Evolutionary conservation across 2,113 vertebrate genomes (phyloP), one percentile per base, ranked within the genome.

Genomic region (Nyctereutes procyonoides): DNA sequence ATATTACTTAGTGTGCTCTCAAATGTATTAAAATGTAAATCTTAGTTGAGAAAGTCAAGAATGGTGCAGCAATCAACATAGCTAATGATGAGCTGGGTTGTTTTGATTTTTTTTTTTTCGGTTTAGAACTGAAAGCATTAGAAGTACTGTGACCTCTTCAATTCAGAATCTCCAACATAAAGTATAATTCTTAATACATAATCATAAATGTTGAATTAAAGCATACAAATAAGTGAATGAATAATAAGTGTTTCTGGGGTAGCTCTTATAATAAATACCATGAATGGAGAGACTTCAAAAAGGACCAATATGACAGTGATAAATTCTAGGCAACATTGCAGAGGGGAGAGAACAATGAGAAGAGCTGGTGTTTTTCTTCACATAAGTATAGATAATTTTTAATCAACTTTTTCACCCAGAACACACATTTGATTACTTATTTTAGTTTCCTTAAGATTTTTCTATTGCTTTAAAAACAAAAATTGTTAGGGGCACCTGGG

Each of bases 391-490:
- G 11, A 24, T 9, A 55, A 53, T n/a, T 79, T 88, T 93, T 55
- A 87, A 35, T 48, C 24, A 77, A n/a, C 13, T 69, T 81, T 69
- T 69, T 62, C 32, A 38, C 16, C 11, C 26, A 28, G 38, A 22
- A 74, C 15, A 94, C 22, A 28, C 15, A 67, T 7, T 93, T 56
- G 62, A 60, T 62, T 56, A 60, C 24, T 80, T 35, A 62, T 80
- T 62, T 87, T 55, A 30, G 15, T 88, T 91, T 90, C 56, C 48
- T 77, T 87, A 87, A 83, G 48, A 77, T 84, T 86, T 95, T 87
- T 86, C 51, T 53, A 69, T 56, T 26, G 43, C 51, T 65, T 51
- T 71, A 63, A 87, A 55, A 92, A 65, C 3, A 30, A 96, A 81
- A 85, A 30, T 79, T n/a, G 17, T 90, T 90, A 63, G 26, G 62